These are phyloP conservation scores for Rhamphomyia laevipes DNA, from an alignment of 2,888 invertebrate species.

Conservation along the genomic window DNA sequence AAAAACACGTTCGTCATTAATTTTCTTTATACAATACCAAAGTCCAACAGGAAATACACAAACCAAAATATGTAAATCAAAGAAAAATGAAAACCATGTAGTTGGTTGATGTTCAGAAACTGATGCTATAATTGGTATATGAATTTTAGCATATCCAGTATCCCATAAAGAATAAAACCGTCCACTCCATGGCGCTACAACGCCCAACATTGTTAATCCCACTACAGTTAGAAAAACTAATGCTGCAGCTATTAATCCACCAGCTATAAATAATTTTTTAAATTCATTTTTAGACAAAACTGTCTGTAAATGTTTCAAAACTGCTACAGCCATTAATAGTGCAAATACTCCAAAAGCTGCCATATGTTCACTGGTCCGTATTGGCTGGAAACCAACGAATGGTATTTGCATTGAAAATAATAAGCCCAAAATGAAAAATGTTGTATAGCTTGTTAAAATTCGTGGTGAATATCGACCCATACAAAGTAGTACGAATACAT, in stretches of 20 bases:
- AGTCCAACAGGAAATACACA: constrained; percentile 96
- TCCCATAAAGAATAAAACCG: constrained; percentile 99
- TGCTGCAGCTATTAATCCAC: constrained; percentile 63
- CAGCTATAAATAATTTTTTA: constrained; percentile 71
- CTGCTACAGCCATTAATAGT: constrained; percentile 76
- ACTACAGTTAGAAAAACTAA: constrained; percentile 76
- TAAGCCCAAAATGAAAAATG: constrained; percentile 92
- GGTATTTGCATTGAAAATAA: constrained; percentile 96
- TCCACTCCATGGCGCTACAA: constrained; percentile 75
- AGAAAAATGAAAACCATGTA: constrained; percentile 98
- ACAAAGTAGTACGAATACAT: constrained; percentile 84
- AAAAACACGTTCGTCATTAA: constrained; percentile 96
- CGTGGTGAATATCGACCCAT: constrained; percentile 93
- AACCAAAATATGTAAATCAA: constrained; percentile 92
- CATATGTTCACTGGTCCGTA: constrained; percentile 98
- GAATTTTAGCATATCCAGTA: constrained; percentile 98
- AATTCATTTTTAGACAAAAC: constrained; percentile 82
- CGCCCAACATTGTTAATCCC: constrained; percentile 81
- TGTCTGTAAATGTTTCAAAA: constrained; percentile 76
- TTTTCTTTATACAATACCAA: constrained; percentile 96
- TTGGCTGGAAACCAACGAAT: constrained; percentile 96
- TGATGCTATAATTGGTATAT: constrained; percentile 98
- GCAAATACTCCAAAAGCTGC: constrained; percentile 97
- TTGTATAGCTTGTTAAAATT: constrained; percentile 88
- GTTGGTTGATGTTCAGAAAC: constrained; percentile 99